These are phyloP conservation scores for Drosophila pegasa DNA, from an alignment of 2,888 invertebrate species.

Conservation along the genomic window DNA sequence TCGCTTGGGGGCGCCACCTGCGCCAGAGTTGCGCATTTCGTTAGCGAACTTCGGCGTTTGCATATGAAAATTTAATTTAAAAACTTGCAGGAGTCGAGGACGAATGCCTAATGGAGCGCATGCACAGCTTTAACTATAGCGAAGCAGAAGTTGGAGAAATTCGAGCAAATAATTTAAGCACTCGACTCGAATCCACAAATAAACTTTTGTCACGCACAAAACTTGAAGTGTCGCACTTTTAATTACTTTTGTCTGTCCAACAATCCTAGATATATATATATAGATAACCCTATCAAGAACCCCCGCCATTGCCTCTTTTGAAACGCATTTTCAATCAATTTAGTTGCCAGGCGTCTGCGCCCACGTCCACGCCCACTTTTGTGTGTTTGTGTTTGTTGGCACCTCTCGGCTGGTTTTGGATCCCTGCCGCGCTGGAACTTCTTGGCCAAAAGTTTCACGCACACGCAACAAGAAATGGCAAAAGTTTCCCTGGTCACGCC, in stretches of 20 bases:
- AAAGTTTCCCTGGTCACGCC: constrained; percentile 66
- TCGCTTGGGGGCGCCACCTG: constrained; percentile 62
- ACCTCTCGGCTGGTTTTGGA: constrained; percentile 29
- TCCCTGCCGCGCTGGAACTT: constrained; percentile 55
- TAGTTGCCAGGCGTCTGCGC: constrained; percentile 56
- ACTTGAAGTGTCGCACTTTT: constrained; percentile 76
- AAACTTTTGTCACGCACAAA: constrained; percentile 72
- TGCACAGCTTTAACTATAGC: constrained; percentile 58
- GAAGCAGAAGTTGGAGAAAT: constrained; percentile 1
- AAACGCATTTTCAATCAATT: constrained; percentile 75
- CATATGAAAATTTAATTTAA: constrained; percentile 72
- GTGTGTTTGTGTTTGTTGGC: constrained; percentile 56
- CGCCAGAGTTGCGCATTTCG: constrained; percentile 30
- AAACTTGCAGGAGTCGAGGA: constrained; percentile 45
- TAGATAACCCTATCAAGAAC: constrained; percentile 2
- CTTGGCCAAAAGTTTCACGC: constrained; percentile 52
- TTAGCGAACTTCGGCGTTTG: constrained; percentile 27
- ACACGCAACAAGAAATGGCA: constrained; percentile 66
- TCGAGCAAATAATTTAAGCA: constrained; percentile 18
- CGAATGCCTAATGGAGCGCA: constrained; percentile 60
- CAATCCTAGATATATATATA: constrained; percentile 1
- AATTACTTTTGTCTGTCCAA: constrained; percentile 73
- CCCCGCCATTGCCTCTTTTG: background rate
- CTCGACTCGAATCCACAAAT: constrained; percentile 40
- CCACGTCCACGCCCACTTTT: constrained; percentile 24